Base-by-base conservation (phyloP, 92 coral and sea anemone species). In the Epizoanthus illoricatus region DNA sequence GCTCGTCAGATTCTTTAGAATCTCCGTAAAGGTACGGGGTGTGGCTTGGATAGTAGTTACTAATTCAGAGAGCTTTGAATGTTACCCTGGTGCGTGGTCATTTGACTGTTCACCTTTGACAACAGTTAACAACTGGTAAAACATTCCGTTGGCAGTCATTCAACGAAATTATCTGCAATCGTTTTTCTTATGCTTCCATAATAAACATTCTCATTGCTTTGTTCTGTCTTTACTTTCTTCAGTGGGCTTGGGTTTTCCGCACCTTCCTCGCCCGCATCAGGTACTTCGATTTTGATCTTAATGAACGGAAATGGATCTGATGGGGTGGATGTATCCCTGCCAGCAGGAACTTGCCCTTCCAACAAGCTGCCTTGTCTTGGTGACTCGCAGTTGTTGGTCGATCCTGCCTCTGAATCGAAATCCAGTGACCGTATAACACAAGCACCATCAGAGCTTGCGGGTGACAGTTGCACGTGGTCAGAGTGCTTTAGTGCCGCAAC, bases 381-480 rank as follows among this genome's bases (percentile, higher is more conserved):
- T 55, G 97, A 90, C 80, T 91, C 91, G 20, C 85, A 92, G 57
- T 86, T 86, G 12, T 85, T 65, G 16, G 86, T 65, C 3, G 87
- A 88, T 2, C 80, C 84, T 0, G 84, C 84, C 78, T 85, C 90
- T 19, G 85, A 64, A 60, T 89, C 97, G 64, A 93, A 93, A 73
- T 93, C 97, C 20, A 93, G 87, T 4, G 97, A 79, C 74, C 88
- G 88, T 6, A 94, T 42, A 0, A 88, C 86, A 36, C 79, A 74
- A n/a, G 84, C 89, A n/a, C 97, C 94, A 17, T 93, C 97, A 3
- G 97, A 93, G 78, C 97, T 93, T 41, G 89, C 71, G 10, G 94
- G 97, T 49, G 97, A 93, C 61, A 85, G 72, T 36, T 84, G 79
- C 6, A 52, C 62, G 45, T 42, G 81, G 64, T 86, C 86, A 54